Evolutionary conservation across 2,797 vertebrate species (phyloP), one percentile per base, ranked within the genome.

Genomic region (Glossophaga mutica): DNA sequence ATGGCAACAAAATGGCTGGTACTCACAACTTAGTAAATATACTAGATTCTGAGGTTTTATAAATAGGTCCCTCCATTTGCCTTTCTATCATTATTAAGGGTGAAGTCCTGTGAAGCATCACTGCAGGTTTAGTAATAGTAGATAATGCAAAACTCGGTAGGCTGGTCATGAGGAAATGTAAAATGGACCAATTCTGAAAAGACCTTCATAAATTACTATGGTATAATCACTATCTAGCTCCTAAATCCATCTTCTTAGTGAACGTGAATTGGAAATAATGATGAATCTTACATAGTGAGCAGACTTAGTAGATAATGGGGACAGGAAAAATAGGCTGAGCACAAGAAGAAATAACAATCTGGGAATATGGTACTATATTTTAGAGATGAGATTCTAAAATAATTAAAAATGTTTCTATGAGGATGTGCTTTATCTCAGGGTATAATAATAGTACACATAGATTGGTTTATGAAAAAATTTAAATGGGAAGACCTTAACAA

Each of bases 201-300:
- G 81, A 81, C 18, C 46, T 96, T 93, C 77, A 97, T 87, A 96
- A 96, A 97, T 95, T 79, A 78, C 91, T 79, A 5, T 76, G 62
- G 39, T 50, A 48, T 87, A 67, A 91, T 94, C 90, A 89, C 90
- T 81, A 42, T 62, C 32, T 67, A 92, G 24, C 18, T 94, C 24
- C 55, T 76, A 94, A 94, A 90, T 96, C 85, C 78, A 94, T 92
- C 85, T 87, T 92, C 73, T 71, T 65, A 34, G 19, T 89, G n/a
- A 59, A 92, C 89, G 29, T 76, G 48, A 92, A 52, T 90, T 77
- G 34, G 59, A 93, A 94, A 94, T 82, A 90, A 94, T 78, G 59
- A 93, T 85, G 70, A 86, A 55, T 24, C 42, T 22, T 67, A 48
- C 55, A 39, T 34, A 78, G 42, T 59, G 46, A 93, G 59, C 7